Percentiles rank a stretch among this genome's conserved stretches.
phyloP scores from a whole-genome alignment of 2,113 vertebrate genomes.

The Scortum barcoo region DNA sequence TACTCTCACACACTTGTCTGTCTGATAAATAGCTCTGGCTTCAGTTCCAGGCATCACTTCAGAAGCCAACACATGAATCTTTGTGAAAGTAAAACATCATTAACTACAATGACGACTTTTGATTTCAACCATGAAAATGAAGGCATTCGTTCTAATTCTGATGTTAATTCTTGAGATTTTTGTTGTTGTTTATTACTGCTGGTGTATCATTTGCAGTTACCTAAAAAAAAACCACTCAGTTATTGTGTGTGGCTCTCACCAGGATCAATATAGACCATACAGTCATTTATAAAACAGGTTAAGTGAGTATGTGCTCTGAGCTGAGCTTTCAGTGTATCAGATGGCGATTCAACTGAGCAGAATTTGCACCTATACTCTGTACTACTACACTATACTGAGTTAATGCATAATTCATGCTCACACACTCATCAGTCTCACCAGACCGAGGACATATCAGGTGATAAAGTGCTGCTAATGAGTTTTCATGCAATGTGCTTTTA shows the following conservation, averaged over 20 bases:
- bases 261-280: background rate
- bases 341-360: slow-evolving; percentile 31
- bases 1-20: background rate
- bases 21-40: slow-evolving; percentile 1
- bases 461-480: slow-evolving; percentile 58
- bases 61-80: background rate
- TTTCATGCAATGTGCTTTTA: slow-evolving; percentile 49
- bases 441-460: slow-evolving; percentile 48
- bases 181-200: background rate
- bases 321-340: slow-evolving; percentile 25
- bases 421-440: slow-evolving; percentile 48
- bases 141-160: too few species aligned
- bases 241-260: background rate
- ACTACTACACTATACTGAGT: too few species aligned
- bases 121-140: background rate
- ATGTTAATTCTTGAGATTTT: background rate
- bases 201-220: background rate
- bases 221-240: background rate
- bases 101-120: background rate
- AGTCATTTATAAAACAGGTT: background rate
- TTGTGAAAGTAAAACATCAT: background rate
- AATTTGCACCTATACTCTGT: slow-evolving; percentile 49
- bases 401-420: slow-evolving; percentile 56
- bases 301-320: slow-evolving; percentile 21
- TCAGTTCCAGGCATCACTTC: background rate